Base-by-base conservation (phyloP, 2,888 invertebrate genomes). In the Chaetogeoica ovagalla region DNA sequence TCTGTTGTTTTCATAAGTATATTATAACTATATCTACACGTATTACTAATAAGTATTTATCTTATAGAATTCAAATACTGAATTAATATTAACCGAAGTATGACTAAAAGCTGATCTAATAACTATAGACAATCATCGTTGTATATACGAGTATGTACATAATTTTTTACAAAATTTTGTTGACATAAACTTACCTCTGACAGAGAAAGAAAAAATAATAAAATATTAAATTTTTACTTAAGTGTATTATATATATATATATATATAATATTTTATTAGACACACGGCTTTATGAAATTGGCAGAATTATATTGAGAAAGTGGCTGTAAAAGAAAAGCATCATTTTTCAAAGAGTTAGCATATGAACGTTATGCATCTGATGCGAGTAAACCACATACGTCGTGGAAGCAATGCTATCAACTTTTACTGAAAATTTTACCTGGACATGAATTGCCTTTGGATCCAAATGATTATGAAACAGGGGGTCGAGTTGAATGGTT, bases 141-240 rank as follows among this genome's bases (percentile, higher is more conserved):
- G 89, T 73, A 86, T 93, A 52, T n/a, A n/a, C n/a, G n/a, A n/a
- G n/a, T 92, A 93, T 85, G 95, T 97, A 17, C 94, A 97, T 1
- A 94, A 94, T 85, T 97, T 97, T 86, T 89, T 98, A 65, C 96
- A 97, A 86, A 97, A 97, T 87, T 95, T 97, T 19, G 92, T 97
- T 71, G 94, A 94, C 85, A 95, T 97, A 81, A 96, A 94, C 87
- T 88, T 97, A 81, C 92, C 91, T 59, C 88, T 96, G 84, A 94
- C 92, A 82, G 97, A 97, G 86, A 93, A 94, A 84, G 97, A 98
- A 87, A 96, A 96, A 88, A 91, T 90, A 85, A 79, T n/a, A 21
- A 57, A 60, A 37, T 17, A 52, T 48, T 66, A 43, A 66, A 23
- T 37, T 65, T 37, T 5, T n/a, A 55, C 8, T 55, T 17, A 19